These are phyloP conservation scores for Gila orcuttii DNA, from an alignment of 2,113 vertebrate species.

Conservation along the genomic window DNA sequence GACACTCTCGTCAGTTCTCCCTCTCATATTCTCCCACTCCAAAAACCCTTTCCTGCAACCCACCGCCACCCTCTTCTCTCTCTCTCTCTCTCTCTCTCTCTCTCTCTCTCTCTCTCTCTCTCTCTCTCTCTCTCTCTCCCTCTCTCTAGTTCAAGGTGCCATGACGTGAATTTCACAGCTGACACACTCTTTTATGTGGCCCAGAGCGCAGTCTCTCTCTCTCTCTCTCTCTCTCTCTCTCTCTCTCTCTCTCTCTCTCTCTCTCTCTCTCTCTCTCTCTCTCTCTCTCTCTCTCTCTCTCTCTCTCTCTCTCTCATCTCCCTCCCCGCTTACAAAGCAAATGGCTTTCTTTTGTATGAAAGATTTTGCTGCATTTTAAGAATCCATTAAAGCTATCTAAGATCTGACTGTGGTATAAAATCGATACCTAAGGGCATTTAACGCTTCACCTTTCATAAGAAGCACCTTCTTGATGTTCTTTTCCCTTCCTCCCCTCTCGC, in stretches of 20 bases:
- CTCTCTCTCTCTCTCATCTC: neutral
- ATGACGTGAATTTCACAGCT: constrained; percentile 72
- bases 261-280: constrained; percentile 1
- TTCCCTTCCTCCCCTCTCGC: neutral
- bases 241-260: constrained; percentile 1
- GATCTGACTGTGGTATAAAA: constrained; percentile 54
- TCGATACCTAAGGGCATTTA: constrained; percentile 48
- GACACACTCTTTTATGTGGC: constrained; percentile 70
- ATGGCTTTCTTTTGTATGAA: constrained; percentile 38
- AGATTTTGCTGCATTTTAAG: constrained; percentile 47
- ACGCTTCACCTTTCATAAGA: constrained; percentile 15
- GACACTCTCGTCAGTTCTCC: constrained; percentile 20
- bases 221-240: too few relatives aligned
- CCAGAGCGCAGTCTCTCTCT: too few relatives aligned
- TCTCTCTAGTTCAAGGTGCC: constrained; percentile 66
- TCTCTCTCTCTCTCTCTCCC: neutral
- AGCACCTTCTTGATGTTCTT: constrained; percentile 33
- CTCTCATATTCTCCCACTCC: constrained; percentile 12
- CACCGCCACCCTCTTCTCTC: constrained; percentile 21
- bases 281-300: neutral
- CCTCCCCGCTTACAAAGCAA: constrained; percentile 43
- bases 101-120: neutral
- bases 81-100: neutral
- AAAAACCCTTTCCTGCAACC: neutral
- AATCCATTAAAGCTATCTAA: constrained; percentile 41